These are phyloP conservation scores for Panthera uncia DNA, from an alignment of 2,113 vertebrate species.

Conservation along the genomic window DNA sequence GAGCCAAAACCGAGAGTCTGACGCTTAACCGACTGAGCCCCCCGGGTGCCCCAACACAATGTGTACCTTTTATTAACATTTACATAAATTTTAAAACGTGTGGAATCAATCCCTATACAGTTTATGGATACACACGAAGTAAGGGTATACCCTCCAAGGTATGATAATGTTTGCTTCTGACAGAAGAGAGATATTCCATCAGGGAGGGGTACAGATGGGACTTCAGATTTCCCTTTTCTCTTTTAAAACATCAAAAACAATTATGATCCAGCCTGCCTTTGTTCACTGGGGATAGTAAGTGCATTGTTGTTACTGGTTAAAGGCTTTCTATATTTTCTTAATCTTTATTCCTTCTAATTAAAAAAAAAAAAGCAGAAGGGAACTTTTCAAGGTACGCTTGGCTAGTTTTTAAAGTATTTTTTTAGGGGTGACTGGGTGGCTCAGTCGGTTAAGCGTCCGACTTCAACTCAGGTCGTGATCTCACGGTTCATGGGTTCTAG, in stretches of 20 bases:
- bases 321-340: neutral
- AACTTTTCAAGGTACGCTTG: neutral
- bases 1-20: too few species aligned
- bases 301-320: neutral
- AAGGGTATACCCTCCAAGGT: neutral
- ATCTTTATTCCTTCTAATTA: neutral
- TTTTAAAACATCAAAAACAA: neutral
- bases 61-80: neutral
- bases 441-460: too few species aligned
- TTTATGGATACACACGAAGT: neutral
- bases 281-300: neutral
- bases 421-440: neutral
- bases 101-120: neutral
- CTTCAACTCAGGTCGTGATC: too few species aligned
- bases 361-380: neutral
- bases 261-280: neutral
- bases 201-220: neutral
- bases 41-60: neutral
- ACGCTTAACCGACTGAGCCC: too few species aligned
- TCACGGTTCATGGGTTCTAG: accelerated
- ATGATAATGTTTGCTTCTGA: neutral
- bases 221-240: neutral
- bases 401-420: neutral
- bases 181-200: neutral
- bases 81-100: neutral